Percentiles rank a stretch among this genome's conserved stretches.
Evolutionary conservation across 2,888 invertebrate genomes (phyloP).

Genomic region (Oligia strigilis): DNA sequence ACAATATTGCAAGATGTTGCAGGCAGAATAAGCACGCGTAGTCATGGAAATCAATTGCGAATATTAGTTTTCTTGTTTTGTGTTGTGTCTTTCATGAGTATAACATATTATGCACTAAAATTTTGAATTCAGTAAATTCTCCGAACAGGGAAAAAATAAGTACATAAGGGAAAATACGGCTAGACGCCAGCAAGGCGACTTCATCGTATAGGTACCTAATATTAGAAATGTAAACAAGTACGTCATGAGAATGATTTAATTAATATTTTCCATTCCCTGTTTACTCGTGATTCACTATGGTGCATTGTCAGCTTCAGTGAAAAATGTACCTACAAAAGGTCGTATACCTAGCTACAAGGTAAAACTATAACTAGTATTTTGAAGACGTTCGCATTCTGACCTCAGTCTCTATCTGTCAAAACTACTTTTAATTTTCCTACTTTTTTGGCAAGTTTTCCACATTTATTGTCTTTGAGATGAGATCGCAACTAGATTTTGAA

Average conservation of each 20-base stretch:
- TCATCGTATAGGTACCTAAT: conserved; percentile 12
- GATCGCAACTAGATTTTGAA: not conserved
- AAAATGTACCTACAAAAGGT: not conserved
- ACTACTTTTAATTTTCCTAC: not conserved
- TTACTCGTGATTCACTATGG: conserved; percentile 19
- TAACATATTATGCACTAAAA: too few relatives aligned
- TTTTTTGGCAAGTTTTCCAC: not conserved
- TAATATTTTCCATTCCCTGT: conserved; percentile 29
- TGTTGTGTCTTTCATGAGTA: not conserved
- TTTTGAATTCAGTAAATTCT: too few relatives aligned
- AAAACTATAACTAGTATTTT: not conserved
- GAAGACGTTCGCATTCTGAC: not conserved
- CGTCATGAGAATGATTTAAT: conserved; percentile 11
- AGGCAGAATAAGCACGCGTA: not conserved
- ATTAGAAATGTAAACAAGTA: conserved; percentile 30
- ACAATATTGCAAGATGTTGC: not conserved
- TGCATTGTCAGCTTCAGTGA: conserved; percentile 12
- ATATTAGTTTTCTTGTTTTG: not conserved
- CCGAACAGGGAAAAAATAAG: not conserved
- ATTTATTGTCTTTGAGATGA: not conserved
- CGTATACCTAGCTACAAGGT: not conserved
- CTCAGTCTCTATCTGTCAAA: not conserved
- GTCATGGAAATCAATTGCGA: not conserved
- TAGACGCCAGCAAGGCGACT: not conserved
- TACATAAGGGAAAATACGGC: conserved; percentile 18